phyloP scores from a whole-genome alignment of 1,140 invertebrate genomes.

The Cotesia typhae region DNA sequence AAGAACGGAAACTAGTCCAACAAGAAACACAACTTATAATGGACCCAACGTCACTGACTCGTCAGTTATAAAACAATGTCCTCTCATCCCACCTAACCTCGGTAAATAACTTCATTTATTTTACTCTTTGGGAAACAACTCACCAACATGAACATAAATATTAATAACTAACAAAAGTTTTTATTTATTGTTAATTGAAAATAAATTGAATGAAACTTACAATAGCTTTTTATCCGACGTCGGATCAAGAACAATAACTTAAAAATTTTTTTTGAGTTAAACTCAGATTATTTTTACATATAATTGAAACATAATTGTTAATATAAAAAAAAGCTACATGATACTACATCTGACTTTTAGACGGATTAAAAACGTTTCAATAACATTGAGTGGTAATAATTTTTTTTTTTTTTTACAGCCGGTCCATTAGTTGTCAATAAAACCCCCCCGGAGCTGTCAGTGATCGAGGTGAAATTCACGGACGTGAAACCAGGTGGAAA shows the following conservation, averaged over 20 bases:
- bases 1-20: constrained; percentile 42
- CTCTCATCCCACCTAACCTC: constrained; percentile 63
- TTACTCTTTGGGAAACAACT: too few relatives aligned
- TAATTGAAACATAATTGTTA: too few relatives aligned
- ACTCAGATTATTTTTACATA: too few relatives aligned
- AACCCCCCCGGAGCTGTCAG: constrained; percentile 55
- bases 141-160: background rate
- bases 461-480: constrained; percentile 61
- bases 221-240: too few relatives aligned
- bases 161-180: background rate
- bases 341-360: too few relatives aligned
- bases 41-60: constrained; percentile 32
- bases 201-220: too few relatives aligned
- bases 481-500: constrained; percentile 76
- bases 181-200: too few relatives aligned
- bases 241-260: too few relatives aligned
- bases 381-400: background rate
- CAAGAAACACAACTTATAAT: constrained; percentile 6
- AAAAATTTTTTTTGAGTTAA: too few relatives aligned
- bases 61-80: constrained; percentile 51
- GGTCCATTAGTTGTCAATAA: constrained; percentile 60
- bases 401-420: constrained; percentile 52
- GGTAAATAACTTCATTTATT: constrained; percentile 49
- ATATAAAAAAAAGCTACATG: too few relatives aligned
- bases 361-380: too few relatives aligned